Evolutionary conservation across 64 coral and sea anemone genomes (phyloP), one percentile per base, ranked within the genome.

Genomic region (Exaiptasia diaphana): DNA sequence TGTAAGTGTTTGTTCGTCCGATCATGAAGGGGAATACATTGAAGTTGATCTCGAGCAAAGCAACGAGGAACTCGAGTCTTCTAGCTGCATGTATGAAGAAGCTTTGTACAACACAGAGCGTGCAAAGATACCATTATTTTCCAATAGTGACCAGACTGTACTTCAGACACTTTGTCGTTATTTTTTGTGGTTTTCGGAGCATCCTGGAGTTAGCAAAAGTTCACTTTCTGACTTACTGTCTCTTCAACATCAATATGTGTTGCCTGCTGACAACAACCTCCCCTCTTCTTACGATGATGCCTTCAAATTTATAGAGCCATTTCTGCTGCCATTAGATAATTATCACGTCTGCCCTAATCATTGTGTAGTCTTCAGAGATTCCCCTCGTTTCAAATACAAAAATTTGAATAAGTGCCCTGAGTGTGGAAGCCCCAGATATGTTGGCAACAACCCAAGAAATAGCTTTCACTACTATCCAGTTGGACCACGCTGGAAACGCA

Each of bases 141-240:
- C 50, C 7, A 42, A 41, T 28, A 64, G 59, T 67, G 76, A 38
- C 14, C 57, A 26, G 54, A 80, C 57, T 3, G 56, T 80, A 24
- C 57, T 80, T 42, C 37, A 80, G 43, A 41, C 57, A 2, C 77
- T 68, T 6, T 68, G 45, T 32, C 9, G 18, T 3, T 69, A 82
- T 33, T 82, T 82, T 69, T 35, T 3, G 0, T 82, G 79, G 79
- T 82, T 82, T 32, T 34, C 63, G 1, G 79, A 82, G 17, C 79
- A 82, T 53, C 79, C 62, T 53, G 79, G 40, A 44, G 77, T 80
- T 0, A 80, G 77, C 22, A 80, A 60, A 28, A 64, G 53, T 41
- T 18, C 22, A 5, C 22, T 63, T 5, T 80, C 77, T 28, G 28
- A 15, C 6, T 6, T 31, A 62, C 58, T 62, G n/a, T 8, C 4